These are phyloP conservation scores for Petromus typicus DNA, from an alignment of 2,113 vertebrate species.

Conservation along the genomic window DNA sequence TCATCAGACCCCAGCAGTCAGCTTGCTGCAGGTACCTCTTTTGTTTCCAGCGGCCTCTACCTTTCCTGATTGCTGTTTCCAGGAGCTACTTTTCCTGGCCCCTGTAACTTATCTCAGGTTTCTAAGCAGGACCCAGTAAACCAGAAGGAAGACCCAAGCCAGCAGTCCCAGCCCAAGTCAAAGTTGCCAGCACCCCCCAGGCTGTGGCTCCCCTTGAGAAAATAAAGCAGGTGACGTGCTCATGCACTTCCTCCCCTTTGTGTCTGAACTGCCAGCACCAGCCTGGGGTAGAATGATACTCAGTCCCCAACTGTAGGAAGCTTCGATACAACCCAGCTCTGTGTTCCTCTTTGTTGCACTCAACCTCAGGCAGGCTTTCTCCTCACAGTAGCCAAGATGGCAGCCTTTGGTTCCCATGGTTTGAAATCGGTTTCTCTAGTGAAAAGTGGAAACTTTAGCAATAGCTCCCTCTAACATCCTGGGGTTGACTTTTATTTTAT, in stretches of 20 bases:
- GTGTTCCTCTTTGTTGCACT: background rate
- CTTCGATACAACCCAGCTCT: background rate
- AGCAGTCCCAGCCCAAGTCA: background rate
- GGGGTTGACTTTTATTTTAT: no score
- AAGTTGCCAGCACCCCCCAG: background rate
- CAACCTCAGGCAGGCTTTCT: background rate
- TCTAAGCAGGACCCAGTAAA: constrained; percentile 51
- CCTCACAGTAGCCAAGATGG: background rate
- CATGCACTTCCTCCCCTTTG: background rate
- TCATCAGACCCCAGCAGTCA: constrained; percentile 77
- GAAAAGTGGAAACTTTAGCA: background rate
- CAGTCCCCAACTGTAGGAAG: background rate
- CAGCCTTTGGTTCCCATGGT: background rate
- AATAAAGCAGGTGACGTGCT: constrained; percentile 71
- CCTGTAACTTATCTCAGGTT: background rate
- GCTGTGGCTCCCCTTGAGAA: constrained; percentile 61
- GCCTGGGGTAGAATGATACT: background rate
- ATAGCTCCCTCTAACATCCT: background rate
- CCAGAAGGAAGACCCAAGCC: background rate
- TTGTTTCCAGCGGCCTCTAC: background rate
- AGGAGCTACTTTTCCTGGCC: background rate
- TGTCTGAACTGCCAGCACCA: constrained; percentile 3
- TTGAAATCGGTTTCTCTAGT: background rate
- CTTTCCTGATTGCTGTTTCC: background rate
- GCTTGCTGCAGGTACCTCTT: constrained; percentile 58